Percentiles rank a stretch among this genome's conserved stretches.
Conservation (phyloP, 2,113 vertebrate genomes). For the Bothrops jararaca region DNA sequence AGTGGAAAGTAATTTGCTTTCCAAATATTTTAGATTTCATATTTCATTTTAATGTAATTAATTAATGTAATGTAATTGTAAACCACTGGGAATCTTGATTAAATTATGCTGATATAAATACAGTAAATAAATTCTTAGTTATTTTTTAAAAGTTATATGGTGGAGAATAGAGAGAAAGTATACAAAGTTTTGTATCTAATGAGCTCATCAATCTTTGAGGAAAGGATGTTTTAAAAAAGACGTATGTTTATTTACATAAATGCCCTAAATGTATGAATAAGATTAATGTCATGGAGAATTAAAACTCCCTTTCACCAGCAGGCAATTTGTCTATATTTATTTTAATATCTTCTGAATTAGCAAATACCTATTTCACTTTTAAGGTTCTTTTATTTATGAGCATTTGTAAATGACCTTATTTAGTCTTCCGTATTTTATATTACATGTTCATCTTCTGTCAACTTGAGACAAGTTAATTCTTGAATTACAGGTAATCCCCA, state of each 20-base stretch:
- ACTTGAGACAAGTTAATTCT: background rate
- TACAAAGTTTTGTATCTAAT: background rate
- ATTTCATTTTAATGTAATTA: background rate
- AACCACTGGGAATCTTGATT: background rate
- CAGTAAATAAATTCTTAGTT: background rate
- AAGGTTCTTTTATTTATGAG: constrained; percentile 14
- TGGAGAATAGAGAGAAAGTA: background rate
- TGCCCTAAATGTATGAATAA: background rate
- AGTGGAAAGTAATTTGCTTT: background rate
- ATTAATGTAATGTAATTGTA: background rate
- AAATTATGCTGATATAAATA: background rate
- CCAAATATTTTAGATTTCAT: background rate
- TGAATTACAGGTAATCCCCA: background rate
- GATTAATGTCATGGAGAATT: background rate
- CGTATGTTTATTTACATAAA: background rate
- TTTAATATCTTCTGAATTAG: constrained; percentile 23
- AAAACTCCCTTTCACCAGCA: background rate
- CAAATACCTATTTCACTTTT: constrained; percentile 31
- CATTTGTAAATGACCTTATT: constrained; percentile 26
- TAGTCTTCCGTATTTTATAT: constrained; percentile 34
- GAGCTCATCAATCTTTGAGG: background rate
- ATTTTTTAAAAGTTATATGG: background rate
- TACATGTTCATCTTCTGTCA: constrained; percentile 10
- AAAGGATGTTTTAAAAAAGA: background rate
- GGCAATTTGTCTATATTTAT: background rate